These are phyloP conservation scores for Aurelia sp. DNA, from an alignment of 30 jellyfish, hydroid and myxozoan genomes.

Conservation along the genomic window DNA sequence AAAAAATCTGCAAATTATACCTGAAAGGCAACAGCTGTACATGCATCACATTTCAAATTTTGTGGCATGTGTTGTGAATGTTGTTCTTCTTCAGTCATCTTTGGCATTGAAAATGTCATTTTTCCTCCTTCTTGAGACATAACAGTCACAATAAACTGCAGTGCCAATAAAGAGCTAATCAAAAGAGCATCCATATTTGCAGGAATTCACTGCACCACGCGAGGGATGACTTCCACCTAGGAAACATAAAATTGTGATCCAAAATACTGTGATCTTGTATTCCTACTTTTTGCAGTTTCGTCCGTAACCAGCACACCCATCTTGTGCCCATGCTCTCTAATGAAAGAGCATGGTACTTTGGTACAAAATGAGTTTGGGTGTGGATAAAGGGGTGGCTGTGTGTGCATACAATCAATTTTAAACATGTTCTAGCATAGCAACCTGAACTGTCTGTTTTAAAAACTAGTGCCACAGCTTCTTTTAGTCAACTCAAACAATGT, in stretches of 20 bases:
- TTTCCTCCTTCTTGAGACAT: slow-evolving; percentile 60
- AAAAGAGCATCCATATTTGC: not conserved
- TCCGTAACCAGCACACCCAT: no score
- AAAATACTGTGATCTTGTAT: no score
- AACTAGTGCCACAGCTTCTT: no score
- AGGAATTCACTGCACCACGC: not conserved
- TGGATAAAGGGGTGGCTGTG: no score
- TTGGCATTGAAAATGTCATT: slow-evolving; percentile 80
- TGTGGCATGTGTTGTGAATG: slow-evolving; percentile 87
- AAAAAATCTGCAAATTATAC: slow-evolving; percentile 3
- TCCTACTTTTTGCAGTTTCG: no score
- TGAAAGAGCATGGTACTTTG: no score
- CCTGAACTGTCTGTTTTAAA: no score
- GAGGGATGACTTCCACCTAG: not conserved
- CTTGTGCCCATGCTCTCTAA: no score
- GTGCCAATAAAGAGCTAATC: not conserved
- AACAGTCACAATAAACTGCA: not conserved
- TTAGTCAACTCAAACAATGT: no score
- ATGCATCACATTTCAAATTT: slow-evolving; percentile 88
- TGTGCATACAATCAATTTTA: no score
- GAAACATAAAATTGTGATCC: not conserved
- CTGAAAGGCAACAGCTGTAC: slow-evolving; percentile 94
- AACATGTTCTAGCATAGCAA: no score
- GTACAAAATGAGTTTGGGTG: no score
- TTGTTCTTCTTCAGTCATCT: slow-evolving; percentile 93